Evolutionary conservation across 1,140 invertebrate genomes (phyloP).

Genomic region (Drosophila micromelanica): DNA sequence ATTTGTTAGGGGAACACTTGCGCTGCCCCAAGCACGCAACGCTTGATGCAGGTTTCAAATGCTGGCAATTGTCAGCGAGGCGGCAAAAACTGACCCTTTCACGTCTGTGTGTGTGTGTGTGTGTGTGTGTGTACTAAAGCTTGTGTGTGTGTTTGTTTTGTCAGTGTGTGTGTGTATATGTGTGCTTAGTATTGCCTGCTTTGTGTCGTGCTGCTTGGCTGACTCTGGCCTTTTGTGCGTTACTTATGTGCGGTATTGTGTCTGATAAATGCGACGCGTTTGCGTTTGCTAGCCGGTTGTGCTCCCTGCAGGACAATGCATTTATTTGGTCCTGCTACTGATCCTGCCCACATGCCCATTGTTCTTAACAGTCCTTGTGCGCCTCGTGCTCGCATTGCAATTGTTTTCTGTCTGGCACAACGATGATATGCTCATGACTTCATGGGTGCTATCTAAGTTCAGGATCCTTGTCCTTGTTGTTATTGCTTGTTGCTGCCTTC

Average conservation of each 20-base stretch:
- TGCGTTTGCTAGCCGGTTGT: conserved; percentile 25
- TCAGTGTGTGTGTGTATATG: conserved; percentile 1
- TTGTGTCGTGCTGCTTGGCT: conserved; percentile 6
- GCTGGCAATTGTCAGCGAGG: conserved; percentile 43
- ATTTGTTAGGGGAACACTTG: conserved; percentile 9
- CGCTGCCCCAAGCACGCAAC: conserved; percentile 1
- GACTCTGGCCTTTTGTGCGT: conserved; percentile 57
- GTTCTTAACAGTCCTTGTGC: conserved; percentile 31
- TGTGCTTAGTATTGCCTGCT: background rate
- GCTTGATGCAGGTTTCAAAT: conserved; percentile 32
- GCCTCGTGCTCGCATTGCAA: conserved; percentile 52
- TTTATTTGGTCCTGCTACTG: conserved; percentile 32
- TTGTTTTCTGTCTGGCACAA: conserved; percentile 65
- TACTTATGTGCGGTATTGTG: conserved; percentile 50
- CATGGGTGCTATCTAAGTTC: conserved; percentile 54
- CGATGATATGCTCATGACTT: conserved; percentile 70
- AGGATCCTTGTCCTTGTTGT: conserved; percentile 6
- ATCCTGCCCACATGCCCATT: conserved; percentile 33
- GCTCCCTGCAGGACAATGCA: conserved; percentile 36
- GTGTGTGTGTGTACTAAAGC: background rate
- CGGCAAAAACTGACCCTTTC: conserved; percentile 56
- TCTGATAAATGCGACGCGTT: conserved; percentile 34
- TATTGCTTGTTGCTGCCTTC: conserved; percentile 11
- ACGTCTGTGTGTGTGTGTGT: background rate
- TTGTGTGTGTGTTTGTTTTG: conserved; percentile 4